Percentiles rank a stretch among this genome's conserved stretches.
phyloP scores from a whole-genome alignment of 2,113 vertebrate species.

The Phalacrocorax brasilianus region DNA sequence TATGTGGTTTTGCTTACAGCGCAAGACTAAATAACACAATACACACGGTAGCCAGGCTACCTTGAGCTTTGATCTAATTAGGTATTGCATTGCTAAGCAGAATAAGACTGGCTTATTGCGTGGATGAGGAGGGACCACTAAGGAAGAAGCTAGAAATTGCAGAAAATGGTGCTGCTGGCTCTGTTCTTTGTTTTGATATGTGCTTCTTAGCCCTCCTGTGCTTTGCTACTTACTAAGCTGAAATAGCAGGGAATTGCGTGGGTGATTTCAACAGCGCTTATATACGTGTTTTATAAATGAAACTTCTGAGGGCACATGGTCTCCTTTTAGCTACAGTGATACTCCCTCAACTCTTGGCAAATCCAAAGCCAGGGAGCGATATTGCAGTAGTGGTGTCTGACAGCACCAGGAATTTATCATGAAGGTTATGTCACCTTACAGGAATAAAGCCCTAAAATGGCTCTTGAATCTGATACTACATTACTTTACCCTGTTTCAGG shows the following conservation, averaged over 20 bases:
- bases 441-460: not conserved
- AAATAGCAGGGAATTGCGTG: not conserved
- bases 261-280: not conserved
- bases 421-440: not conserved
- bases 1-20: slow-evolving; percentile 31
- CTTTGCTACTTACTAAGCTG: not conserved
- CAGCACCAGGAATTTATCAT: not conserved
- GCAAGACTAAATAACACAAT: slow-evolving; percentile 10
- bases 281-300: not conserved
- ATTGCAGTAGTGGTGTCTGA: not conserved
- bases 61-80: slow-evolving; percentile 45
- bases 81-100: not conserved
- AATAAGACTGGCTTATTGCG: not conserved
- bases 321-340: not conserved
- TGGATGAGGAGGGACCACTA: not conserved
- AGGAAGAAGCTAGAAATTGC: not conserved
- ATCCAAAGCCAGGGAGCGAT: not conserved
- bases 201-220: not conserved
- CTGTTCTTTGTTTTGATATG: not conserved
- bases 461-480: not conserved
- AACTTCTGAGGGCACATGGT: fast-evolving
- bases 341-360: not conserved
- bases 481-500: not conserved
- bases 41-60: not conserved
- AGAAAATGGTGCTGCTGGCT: not conserved